Percentiles rank a stretch among this genome's conserved stretches.
Conservation (phyloP, 1,140 invertebrate species). For the Drosophila nannoptera region DNA sequence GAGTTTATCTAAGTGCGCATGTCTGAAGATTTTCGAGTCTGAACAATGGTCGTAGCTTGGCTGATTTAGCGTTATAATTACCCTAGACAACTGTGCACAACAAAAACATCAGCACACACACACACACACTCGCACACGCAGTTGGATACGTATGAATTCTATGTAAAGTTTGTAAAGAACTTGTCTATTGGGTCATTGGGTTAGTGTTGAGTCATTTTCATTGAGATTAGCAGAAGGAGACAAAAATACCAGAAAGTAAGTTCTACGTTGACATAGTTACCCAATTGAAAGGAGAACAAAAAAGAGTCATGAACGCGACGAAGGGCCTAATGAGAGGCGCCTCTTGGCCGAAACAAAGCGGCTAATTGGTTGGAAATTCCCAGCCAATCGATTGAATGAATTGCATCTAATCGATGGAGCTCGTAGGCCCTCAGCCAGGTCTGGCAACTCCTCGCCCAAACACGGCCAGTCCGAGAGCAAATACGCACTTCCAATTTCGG, state of each 20-base stretch:
- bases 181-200: conserved; percentile 75
- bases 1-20: conserved; percentile 71
- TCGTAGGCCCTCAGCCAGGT: no score
- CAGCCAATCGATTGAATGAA: no score
- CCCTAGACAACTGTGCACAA: conserved; percentile 56
- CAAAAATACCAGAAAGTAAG: conserved; percentile 31
- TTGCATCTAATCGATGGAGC: no score
- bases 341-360: background rate
- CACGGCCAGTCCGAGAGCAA: background rate
- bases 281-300: background rate
- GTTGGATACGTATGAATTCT: conserved; percentile 27
- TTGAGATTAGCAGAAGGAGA: conserved; percentile 55
- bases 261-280: conserved; percentile 37
- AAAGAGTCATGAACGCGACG: conserved; percentile 20
- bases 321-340: no score
- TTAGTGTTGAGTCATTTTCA: conserved; percentile 77
- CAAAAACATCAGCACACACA: conserved; percentile 48
- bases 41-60: conserved; percentile 66
- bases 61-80: conserved; percentile 77
- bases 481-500: conserved; percentile 40
- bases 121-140: conserved; percentile 5
- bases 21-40: conserved; percentile 53
- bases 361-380: background rate
- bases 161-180: conserved; percentile 61
- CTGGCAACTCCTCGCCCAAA: no score